Evolutionary conservation across 2,113 vertebrate genomes (phyloP).

Genomic region (Pangasianodon hypophthalmus): DNA sequence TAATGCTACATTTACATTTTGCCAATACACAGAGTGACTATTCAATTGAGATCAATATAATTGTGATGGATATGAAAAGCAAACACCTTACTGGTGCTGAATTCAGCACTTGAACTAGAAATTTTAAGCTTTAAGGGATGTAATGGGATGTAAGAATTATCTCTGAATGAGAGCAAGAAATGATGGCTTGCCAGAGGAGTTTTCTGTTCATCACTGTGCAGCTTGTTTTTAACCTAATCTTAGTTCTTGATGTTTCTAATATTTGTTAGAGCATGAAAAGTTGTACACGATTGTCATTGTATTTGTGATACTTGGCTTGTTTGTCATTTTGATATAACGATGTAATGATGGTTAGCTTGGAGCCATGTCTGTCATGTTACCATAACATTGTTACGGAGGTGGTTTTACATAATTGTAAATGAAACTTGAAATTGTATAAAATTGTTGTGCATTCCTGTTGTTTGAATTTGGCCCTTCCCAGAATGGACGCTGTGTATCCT

Average conservation of each 20-base stretch:
- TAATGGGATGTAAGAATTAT: neutral
- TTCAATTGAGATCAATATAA: neutral
- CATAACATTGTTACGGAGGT: neutral
- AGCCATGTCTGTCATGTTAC: neutral
- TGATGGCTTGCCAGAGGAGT: neutral
- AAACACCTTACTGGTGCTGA: neutral
- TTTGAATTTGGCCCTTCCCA: neutral
- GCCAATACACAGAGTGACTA: neutral
- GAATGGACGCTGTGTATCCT: neutral
- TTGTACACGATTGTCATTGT: neutral
- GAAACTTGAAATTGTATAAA: neutral
- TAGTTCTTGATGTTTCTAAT: neutral
- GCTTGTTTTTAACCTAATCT: neutral
- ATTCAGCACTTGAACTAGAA: neutral
- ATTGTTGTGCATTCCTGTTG: neutral
- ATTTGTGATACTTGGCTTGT: neutral
- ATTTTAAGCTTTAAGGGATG: neutral
- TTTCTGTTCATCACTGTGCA: neutral
- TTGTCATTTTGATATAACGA: neutral
- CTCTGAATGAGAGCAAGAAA: neutral
- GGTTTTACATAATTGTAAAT: too few species aligned
- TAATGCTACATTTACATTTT: neutral
- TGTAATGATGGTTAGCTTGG: neutral
- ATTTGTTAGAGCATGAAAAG: neutral
- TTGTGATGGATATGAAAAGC: neutral